Conservation (phyloP, 2,113 vertebrate species). For the Alexandromys fortis region DNA sequence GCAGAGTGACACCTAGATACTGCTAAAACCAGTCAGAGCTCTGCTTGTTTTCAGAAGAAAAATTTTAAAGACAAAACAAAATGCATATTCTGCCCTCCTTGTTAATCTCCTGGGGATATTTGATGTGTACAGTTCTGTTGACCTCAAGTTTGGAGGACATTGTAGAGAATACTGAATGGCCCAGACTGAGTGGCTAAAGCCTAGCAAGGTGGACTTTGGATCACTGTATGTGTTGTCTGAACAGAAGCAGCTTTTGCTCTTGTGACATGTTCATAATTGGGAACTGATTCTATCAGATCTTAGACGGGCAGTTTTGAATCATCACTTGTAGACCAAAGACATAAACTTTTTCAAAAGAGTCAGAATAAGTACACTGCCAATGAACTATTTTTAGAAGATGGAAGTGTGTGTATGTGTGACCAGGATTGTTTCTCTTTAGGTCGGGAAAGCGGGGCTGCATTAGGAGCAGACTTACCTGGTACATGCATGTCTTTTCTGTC, state of each 20-base stretch:
- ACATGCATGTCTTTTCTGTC: background rate
- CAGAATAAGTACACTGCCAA: background rate
- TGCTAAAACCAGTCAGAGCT: background rate
- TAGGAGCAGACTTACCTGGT: background rate
- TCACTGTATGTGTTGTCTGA: background rate
- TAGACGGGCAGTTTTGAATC: conserved; percentile 7
- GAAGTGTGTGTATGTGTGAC: background rate
- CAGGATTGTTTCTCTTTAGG: background rate
- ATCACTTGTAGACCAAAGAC: conserved; percentile 21
- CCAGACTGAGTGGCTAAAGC: background rate
- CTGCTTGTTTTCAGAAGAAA: conserved; percentile 8
- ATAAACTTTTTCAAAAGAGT: background rate
- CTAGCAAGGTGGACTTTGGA: background rate
- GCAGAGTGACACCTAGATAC: background rate
- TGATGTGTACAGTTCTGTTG: background rate
- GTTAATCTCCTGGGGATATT: background rate
- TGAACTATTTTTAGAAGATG: background rate
- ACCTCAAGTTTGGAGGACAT: background rate
- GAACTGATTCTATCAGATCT: background rate
- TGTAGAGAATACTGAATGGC: background rate
- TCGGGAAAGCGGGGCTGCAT: background rate
- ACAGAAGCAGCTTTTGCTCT: background rate
- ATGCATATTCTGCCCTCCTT: background rate
- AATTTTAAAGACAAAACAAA: background rate
- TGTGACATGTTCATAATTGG: conserved; percentile 41